Percentiles rank a stretch among this genome's conserved stretches.
These are phyloP conservation scores for Palythoa caribaeorum DNA, from an alignment of 92 coral and sea anemone genomes.

Conservation along the genomic window DNA sequence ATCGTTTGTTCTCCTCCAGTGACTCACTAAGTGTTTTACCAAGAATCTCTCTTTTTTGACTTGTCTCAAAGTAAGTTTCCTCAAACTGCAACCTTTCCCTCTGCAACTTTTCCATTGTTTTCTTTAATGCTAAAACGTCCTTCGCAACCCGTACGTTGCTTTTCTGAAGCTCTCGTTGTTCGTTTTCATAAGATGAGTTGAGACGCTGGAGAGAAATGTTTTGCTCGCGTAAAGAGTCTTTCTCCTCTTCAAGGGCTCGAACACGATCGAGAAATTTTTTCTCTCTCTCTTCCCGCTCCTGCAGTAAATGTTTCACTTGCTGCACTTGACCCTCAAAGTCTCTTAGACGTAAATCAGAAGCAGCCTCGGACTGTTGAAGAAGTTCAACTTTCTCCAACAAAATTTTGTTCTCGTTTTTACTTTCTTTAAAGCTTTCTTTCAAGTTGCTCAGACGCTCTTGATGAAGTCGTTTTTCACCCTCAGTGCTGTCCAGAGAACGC, in stretches of 20 bases:
- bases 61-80: constrained; percentile 82
- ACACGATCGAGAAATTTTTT: constrained; percentile 67
- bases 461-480: constrained; percentile 78
- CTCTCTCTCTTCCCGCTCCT: constrained; percentile 72
- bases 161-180: constrained; percentile 78
- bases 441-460: constrained; percentile 69
- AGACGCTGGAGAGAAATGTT: constrained; percentile 69
- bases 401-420: constrained; percentile 72
- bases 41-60: constrained; percentile 76
- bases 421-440: constrained; percentile 75
- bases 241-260: constrained; percentile 71
- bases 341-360: constrained; percentile 66
- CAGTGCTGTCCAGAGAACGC: constrained; percentile 75
- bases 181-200: constrained; percentile 84
- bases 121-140: constrained; percentile 85
- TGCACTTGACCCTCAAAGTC: constrained; percentile 82
- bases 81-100: constrained; percentile 84
- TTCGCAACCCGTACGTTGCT: constrained; percentile 82
- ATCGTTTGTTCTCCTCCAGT: constrained; percentile 65
- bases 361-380: constrained; percentile 76
- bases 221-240: constrained; percentile 61
- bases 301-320: constrained; percentile 72
- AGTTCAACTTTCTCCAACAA: constrained; percentile 72
- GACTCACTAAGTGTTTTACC: constrained; percentile 73
- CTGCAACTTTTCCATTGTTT: constrained; percentile 83